These are phyloP conservation scores for Hyposmocoma kahamanoa DNA, from an alignment of 1,140 invertebrate genomes.

Conservation along the genomic window DNA sequence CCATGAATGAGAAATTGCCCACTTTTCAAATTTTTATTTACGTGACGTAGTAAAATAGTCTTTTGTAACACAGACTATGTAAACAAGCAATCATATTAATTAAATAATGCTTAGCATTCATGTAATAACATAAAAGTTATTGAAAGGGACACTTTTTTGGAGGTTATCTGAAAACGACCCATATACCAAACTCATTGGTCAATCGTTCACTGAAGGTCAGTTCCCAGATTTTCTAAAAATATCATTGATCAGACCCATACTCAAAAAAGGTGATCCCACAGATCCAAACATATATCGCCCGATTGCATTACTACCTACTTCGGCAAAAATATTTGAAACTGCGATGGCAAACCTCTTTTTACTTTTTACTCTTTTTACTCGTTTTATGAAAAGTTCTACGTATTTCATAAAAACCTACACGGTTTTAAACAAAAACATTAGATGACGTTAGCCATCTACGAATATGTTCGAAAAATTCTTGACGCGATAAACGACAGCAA, in stretches of 20 bases:
- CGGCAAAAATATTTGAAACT: neutral
- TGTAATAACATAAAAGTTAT: too few species aligned
- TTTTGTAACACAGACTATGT: too few species aligned
- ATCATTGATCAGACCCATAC: neutral
- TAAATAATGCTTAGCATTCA: too few species aligned
- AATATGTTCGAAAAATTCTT: neutral
- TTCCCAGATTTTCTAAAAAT: neutral
- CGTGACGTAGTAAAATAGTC: too few species aligned
- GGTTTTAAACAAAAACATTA: neutral
- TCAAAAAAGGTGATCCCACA: conserved; percentile 1
- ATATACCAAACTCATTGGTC: neutral
- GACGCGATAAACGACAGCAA: neutral
- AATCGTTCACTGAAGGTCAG: neutral
- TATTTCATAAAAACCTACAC: neutral
- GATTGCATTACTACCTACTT: neutral
- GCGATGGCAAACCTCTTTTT: neutral
- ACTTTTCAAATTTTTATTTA: too few species aligned
- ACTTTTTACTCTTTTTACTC: too few species aligned
- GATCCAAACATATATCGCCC: neutral
- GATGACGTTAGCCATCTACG: neutral
- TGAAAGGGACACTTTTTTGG: too few species aligned
- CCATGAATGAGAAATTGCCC: too few species aligned
- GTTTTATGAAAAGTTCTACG: neutral
- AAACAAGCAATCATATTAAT: too few species aligned
- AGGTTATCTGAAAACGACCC: too few species aligned